Evolutionary conservation across 2,888 invertebrate species (phyloP), one percentile per base, ranked within the genome.

Genomic region (Chymomyza amoena): DNA sequence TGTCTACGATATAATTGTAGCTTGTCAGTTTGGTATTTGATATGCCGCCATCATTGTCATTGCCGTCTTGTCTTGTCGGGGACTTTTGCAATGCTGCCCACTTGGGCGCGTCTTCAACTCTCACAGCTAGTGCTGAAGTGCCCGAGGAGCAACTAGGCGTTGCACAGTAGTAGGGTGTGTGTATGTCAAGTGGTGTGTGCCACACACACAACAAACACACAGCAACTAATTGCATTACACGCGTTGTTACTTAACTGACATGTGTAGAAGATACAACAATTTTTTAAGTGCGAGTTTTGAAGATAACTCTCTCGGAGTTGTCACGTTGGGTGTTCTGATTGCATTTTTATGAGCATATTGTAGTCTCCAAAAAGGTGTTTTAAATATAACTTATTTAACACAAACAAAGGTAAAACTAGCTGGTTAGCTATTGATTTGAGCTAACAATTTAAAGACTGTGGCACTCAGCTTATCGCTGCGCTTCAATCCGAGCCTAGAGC

Each of bases 351-450:
- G 88, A 88, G 88, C 88, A 86, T 83, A n/a, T 88, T 86, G 88
- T 69, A 20, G 88, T 67, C 84, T 77, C n/a, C n/a, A 81, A 84
- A 84, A 88, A 88, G 87, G 87, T 81, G 88, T 86, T 86, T 88
- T 72, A 81, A 83, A 84, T 86, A 85, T 84, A 78, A 76, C 84
- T 86, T 78, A 76, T 76, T 85, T 76, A 50, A 54, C 52, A 64
- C 66, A 57, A 10, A 62, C 18, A 54, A 32, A 32, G 32, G 32
- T 32, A 32, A 32, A 9, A 32, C 7, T 0, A 25, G 7, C 32
- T 32, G 7, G 32, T 50, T 54, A 54, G 54, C 54, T 20, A 54
- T 64, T 56, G 71, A 85, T 75, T 69, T 70, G 61, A 72, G 70
- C 68, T 72, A 85, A 85, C 83, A 83, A 86, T 88, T 86, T 86